Base-by-base conservation (phyloP, 2,797 vertebrate species). In the Chloroceryle inda region DNA sequence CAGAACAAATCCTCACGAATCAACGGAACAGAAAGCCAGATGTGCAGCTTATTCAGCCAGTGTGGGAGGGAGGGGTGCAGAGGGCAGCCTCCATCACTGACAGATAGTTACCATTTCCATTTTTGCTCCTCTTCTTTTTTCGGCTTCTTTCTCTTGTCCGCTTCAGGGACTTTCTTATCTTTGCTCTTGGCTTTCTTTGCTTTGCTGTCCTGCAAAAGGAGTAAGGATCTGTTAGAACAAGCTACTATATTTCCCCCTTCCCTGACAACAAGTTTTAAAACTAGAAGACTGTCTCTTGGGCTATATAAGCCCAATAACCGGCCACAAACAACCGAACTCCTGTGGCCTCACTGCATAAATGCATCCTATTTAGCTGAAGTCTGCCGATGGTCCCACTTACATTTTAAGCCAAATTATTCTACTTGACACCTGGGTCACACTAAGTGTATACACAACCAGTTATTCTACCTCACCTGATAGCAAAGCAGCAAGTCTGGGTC, bases 91-190 rank as follows among this genome's bases (percentile, higher is more conserved):
- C 87, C 81, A 77, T 61, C 76, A 92, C 22, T 64, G 91, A 73
- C 63, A 87, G 56, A 63, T 83, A 94, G 76, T 98, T 98, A 99
- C 99, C 99, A 99, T 98, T 99, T 99, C 99, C 99, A 99, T 95
- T 99, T 99, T 88, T 99, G 99, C 59, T 99, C 99, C 79, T 99
- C 98, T 94, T 99, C 99, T 96, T 99, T 99, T 97, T 99, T 99
- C n/a, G 85, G 97, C 94, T 99, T 99, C 97, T 99, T 98, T 97
- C 96, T 99, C 98, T 99, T 99, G 89, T 98, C 99, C 0, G 97
- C 94, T 37, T 98, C 98, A 45, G 97, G 95, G 92, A 92, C 74
- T 95, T 99, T 99, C 97, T 98, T 99, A 97, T 98, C 98, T 98
- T 99, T 99, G 94, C 96, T 98, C 97, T 99, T 99, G 47, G 76